phyloP scores from a whole-genome alignment of 2,113 vertebrate species.

The Gavialis gangeticus region DNA sequence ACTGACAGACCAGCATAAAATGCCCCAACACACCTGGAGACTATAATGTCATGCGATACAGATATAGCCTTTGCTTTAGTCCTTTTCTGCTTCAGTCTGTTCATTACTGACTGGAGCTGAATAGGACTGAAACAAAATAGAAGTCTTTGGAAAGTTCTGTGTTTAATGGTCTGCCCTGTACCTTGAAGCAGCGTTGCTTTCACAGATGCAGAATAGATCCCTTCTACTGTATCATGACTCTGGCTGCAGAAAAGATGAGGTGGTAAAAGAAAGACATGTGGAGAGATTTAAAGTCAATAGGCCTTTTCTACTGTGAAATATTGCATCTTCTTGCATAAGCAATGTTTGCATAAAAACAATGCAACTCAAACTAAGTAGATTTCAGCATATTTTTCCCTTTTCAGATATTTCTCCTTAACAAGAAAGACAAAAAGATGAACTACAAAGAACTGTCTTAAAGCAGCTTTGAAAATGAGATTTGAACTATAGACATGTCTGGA shows the following conservation, averaged over 20 bases:
- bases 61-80: too few species aligned
- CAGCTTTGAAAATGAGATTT: not conserved
- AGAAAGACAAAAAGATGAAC: not conserved
- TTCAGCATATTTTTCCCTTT: not conserved
- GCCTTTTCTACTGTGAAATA: not conserved
- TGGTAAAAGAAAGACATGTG: not conserved
- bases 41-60: too few species aligned
- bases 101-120: not conserved
- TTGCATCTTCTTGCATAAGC: too few species aligned
- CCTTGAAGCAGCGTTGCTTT: not conserved
- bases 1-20: not conserved
- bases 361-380: not conserved
- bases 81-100: not conserved
- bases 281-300: not conserved
- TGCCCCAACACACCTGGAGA: fast-evolving
- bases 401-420: not conserved
- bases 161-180: not conserved
- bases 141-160: not conserved
- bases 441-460: not conserved
- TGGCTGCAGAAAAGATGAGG: not conserved
- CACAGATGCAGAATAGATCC: not conserved
- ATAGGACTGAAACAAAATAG: not conserved
- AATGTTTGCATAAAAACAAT: not conserved
- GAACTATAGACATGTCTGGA: not conserved
- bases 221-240: not conserved